Base-by-base conservation (phyloP, 2,888 invertebrate genomes). In the Polymixis lichenea region DNA sequence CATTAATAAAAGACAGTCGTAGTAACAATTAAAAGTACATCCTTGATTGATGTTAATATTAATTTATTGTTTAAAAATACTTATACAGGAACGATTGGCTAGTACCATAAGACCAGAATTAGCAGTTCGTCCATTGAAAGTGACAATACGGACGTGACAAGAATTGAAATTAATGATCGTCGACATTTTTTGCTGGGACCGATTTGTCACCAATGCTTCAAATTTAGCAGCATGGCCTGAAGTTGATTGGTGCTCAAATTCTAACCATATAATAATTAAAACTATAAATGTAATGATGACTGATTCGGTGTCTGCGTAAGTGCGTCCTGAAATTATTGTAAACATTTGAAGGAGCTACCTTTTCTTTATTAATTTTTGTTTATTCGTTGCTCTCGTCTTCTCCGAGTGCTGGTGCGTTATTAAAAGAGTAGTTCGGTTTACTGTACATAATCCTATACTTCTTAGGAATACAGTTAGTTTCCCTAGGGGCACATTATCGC, bases 71-170 rank as follows among this genome's bases (percentile, higher is more conserved):
- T 62, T 49, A 65, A 69, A 65, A 61, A 80, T 56, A 83, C 56
- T 68, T 58, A 32, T 13, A 78, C 49, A 43, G 49, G 61, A 73
- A 55, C 60, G 19, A 68, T 68, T 38, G 55, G 58, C 43, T 43
- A n/a, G 62, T 58, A 28, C 56, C 65, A 38, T 82, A 70, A 58
- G 38, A 43, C 65, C 25, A 76, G 60, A 77, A 66, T 67, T 60
- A 66, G 68, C 46, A 68, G 68, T 58, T 62, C 65, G 22, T 75
- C 51, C 46, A 67, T 85, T 79, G 79, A 77, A 82, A 87, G 77
- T 84, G 82, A 86, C 82, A 82, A 79, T 79, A 38, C 11, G 22
- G 7, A 77, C 85, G 78, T 79, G 86, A 66, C 51, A 6, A 55
- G 75, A 85, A 87, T 86, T 58, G 43, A 53, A 74, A 84, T 60